These are phyloP conservation scores for Lytechinus pictus DNA, from an alignment of 35 echinoderm and acorn worm genomes.

Conservation along the genomic window DNA sequence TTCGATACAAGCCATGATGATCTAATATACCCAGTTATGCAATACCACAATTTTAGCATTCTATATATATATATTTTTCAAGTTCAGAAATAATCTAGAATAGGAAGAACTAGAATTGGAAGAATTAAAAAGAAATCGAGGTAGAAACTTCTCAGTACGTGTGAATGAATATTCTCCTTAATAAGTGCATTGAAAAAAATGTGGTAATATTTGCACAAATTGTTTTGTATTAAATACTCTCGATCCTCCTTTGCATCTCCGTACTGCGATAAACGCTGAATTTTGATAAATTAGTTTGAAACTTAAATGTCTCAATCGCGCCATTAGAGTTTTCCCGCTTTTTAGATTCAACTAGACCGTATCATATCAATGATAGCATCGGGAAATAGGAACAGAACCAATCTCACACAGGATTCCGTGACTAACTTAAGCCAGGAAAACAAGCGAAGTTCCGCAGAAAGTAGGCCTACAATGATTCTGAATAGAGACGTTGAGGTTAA, in stretches of 20 bases:
- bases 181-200: neutral
- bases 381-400: neutral
- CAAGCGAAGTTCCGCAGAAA: neutral
- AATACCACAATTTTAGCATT: neutral
- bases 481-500: neutral
- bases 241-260: neutral
- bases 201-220: neutral
- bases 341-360: neutral
- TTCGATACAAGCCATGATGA: neutral
- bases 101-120: neutral
- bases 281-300: constrained; percentile 5
- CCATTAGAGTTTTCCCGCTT: neutral
- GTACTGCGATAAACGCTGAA: neutral
- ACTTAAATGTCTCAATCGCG: constrained; percentile 17
- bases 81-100: neutral
- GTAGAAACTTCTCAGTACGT: neutral
- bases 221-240: neutral
- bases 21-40: neutral
- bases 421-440: neutral
- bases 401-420: neutral
- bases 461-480: neutral
- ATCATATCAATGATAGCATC: neutral
- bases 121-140: neutral
- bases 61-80: neutral
- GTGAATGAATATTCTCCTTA: no score